Base-by-base conservation (phyloP, 2,888 invertebrate genomes). In the Pyrocoelia pectoralis region DNA sequence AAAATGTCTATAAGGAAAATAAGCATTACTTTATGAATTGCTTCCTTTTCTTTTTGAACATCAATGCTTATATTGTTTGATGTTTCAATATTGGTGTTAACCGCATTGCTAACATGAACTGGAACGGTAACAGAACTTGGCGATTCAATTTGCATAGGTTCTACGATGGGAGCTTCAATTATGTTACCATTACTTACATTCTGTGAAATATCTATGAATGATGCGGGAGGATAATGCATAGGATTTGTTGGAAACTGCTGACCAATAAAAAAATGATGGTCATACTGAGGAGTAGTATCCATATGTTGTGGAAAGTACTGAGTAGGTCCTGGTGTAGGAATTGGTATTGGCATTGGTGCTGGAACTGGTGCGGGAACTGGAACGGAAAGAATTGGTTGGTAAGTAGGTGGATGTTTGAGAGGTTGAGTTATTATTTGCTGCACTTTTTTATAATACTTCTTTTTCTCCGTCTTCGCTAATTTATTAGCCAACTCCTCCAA, bases 401-500 rank as follows among this genome's bases (percentile, higher is more conserved):
- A 54, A 59, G 40, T 12, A 9, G 18, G 29, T 8, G 17, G 18
- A 33, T 13, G 19, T 19, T 51, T 43, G 10, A 24, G 17, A 4
- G 57, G 29, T 33, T 56, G 58, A 24, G 50, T 13, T 49, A 33
- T 33, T 8, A 33, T 56, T 33, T 66, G 14, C 1, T 58, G 53
- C 14, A 66, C 38, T 55, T 68, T 63, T 9, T 65, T 59, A 2
- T 65, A 51, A 48, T 48, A 59, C 50, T 59, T 61, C 50, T 58
- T 59, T 15, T 43, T 56, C 9, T 61, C 58, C 1, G 38, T 13
- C 15, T 74, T 76, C 1, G 14, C 17, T 24, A 80, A 67, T 66
- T 80, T 80, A 15, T 74, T 74, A 10, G 77, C 76, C 24, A 81
- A 69, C 69, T 81, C 81, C 59, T 81, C 78, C 54, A 81, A 63